These are phyloP conservation scores for Hippopotamyrus pictus DNA, from an alignment of 2,797 vertebrate species.

Conservation along the genomic window DNA sequence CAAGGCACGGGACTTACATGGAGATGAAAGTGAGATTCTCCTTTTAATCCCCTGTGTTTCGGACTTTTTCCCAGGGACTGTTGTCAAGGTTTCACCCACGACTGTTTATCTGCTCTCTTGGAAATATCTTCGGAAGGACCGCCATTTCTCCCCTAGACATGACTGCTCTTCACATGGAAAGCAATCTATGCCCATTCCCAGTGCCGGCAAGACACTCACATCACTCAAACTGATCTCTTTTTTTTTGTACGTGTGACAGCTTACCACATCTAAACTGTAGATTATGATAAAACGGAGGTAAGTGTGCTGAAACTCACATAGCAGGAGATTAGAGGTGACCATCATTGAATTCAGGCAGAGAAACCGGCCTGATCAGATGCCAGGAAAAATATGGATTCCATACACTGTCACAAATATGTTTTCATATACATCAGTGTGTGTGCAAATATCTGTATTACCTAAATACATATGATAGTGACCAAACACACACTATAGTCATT, in stretches of 20 bases:
- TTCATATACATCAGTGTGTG: neutral
- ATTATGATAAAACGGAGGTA: slow-evolving; percentile 42
- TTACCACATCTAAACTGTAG: slow-evolving; percentile 51
- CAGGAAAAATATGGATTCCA: neutral
- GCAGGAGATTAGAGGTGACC: slow-evolving; percentile 39
- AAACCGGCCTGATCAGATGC: neutral
- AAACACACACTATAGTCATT: neutral
- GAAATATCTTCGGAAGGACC: neutral
- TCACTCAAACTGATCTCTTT: slow-evolving; percentile 27
- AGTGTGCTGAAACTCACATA: slow-evolving; percentile 42
- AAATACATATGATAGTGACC: neutral
- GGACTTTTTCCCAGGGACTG: neutral
- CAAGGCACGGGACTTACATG: neutral
- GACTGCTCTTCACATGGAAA: neutral
- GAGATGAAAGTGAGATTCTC: neutral
- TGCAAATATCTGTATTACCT: neutral
- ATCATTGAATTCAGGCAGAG: slow-evolving; percentile 9
- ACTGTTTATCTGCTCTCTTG: neutral
- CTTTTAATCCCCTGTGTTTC: neutral
- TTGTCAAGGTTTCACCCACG: neutral
- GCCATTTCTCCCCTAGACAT: neutral
- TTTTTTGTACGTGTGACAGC: slow-evolving; percentile 40
- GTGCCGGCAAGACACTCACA: neutral
- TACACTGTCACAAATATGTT: neutral
- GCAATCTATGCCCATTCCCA: neutral